These are phyloP conservation scores for Lasioglossum malachurum DNA, from an alignment of 2,888 invertebrate genomes.

Conservation along the genomic window DNA sequence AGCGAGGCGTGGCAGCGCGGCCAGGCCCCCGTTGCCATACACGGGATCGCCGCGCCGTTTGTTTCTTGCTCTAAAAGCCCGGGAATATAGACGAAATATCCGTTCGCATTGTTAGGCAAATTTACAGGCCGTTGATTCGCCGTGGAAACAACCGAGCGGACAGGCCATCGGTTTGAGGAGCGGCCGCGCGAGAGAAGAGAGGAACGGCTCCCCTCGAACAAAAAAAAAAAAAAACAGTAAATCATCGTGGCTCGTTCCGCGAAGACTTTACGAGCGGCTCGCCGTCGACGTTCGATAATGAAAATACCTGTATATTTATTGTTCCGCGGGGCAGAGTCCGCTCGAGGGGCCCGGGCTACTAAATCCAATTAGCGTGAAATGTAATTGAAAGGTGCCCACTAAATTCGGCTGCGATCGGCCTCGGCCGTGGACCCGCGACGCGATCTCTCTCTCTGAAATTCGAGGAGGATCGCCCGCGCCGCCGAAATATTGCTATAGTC, in stretches of 20 bases:
- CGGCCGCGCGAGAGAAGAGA: background rate
- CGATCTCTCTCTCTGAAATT: slow-evolving; percentile 33
- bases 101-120: slow-evolving; percentile 68
- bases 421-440: slow-evolving; percentile 18
- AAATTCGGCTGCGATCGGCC: slow-evolving; percentile 44
- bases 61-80: slow-evolving; percentile 53
- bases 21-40: background rate
- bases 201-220: background rate
- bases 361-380: slow-evolving; percentile 69
- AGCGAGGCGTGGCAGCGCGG: slow-evolving; percentile 69
- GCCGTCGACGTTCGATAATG: slow-evolving; percentile 71
- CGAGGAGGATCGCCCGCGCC: background rate
- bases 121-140: slow-evolving; percentile 53
- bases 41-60: slow-evolving; percentile 29
- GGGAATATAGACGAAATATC: slow-evolving; percentile 58
- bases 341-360: slow-evolving; percentile 36
- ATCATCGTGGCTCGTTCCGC: slow-evolving; percentile 67
- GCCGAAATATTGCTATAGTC: background rate
- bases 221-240: slow-evolving; percentile 56
- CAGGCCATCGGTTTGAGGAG: slow-evolving; percentile 9
- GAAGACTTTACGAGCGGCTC: slow-evolving; percentile 69
- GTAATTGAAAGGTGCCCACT: slow-evolving; percentile 61
- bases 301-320: slow-evolving; percentile 73
- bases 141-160: slow-evolving; percentile 19
- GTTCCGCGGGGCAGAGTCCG: slow-evolving; percentile 58